These are phyloP conservation scores for Calvadosia cruxmelitensis DNA, from an alignment of 30 jellyfish, hydroid and myxozoan species.

Conservation along the genomic window DNA sequence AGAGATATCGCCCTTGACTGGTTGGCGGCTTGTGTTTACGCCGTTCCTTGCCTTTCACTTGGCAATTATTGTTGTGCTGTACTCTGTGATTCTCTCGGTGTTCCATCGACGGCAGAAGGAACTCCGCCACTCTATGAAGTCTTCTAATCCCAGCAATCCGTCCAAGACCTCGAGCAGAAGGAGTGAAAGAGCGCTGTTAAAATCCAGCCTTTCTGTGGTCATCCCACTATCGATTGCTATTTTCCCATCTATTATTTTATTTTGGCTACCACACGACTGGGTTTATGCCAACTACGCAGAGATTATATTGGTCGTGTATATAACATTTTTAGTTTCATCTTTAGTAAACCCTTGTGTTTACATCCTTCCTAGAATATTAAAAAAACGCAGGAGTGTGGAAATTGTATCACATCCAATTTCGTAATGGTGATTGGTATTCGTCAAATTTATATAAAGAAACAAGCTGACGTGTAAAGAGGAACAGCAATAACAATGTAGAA, in stretches of 20 bases:
- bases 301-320: neutral
- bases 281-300: neutral
- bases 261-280: neutral
- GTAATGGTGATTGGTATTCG: no score
- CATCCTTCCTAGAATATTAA: neutral
- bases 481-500: no score
- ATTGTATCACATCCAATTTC: no score
- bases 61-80: neutral
- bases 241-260: neutral
- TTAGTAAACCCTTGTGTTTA: neutral
- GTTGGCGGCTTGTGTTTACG: neutral
- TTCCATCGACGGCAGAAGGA: no score
- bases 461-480: no score
- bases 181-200: neutral
- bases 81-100: no score
- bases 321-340: neutral
- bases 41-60: neutral
- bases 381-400: no score
- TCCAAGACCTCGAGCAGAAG: no score
- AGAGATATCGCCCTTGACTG: neutral
- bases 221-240: neutral
- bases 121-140: no score
- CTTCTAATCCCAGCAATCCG: no score
- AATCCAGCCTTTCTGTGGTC: neutral
- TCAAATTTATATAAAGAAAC: no score